Conservation (phyloP, 2,797 vertebrate species). For the Meriones psammophilus region DNA sequence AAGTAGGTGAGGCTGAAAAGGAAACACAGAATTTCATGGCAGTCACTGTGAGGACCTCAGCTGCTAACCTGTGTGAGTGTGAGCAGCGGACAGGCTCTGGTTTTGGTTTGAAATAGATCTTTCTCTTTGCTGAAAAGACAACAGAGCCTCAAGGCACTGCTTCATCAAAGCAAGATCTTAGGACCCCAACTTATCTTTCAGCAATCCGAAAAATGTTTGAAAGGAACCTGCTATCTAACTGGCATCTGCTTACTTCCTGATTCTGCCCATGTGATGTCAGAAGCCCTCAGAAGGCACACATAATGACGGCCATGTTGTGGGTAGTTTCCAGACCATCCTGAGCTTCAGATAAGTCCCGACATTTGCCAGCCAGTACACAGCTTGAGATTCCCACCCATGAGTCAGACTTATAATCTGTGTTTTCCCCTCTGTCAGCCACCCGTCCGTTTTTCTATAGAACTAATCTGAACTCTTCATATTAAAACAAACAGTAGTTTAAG, state of each 20-base stretch:
- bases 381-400: background rate
- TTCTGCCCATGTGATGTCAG: background rate
- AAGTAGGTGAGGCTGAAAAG: background rate
- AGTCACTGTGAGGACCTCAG: background rate
- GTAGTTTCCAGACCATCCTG: background rate
- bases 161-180: background rate
- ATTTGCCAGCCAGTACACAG: background rate
- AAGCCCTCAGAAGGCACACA: background rate
- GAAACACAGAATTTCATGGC: background rate
- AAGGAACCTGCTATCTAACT: background rate
- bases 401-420: background rate
- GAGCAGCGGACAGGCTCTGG: background rate
- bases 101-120: background rate
- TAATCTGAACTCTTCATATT: background rate
- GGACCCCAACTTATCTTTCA: background rate
- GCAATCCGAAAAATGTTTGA: background rate
- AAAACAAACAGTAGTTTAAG: slow-evolving; percentile 49
- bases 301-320: background rate
- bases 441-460: slow-evolving; percentile 11
- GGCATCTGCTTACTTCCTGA: background rate
- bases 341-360: background rate
- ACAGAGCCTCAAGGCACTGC: background rate
- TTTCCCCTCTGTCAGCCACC: background rate
- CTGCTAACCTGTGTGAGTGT: background rate
- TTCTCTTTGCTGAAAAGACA: background rate